Percentiles rank a stretch among this genome's conserved stretches.
Conservation (phyloP, 2,797 vertebrate genomes). For the Phalanger gymnotis region DNA sequence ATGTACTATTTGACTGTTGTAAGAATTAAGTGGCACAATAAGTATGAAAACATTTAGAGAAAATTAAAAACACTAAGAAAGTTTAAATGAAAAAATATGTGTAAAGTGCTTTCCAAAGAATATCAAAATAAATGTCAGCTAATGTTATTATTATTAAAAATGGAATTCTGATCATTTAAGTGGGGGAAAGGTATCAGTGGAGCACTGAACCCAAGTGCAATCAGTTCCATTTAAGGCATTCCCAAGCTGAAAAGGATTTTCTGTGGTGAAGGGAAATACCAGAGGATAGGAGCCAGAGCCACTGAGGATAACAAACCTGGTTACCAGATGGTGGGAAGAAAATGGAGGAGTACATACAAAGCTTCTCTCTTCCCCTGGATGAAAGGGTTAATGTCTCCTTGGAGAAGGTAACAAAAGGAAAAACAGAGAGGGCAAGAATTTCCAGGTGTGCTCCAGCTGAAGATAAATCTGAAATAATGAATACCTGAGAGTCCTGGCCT, state of each 20-base stretch:
- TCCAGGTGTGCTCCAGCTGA: neutral
- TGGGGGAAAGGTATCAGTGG: neutral
- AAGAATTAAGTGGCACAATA: neutral
- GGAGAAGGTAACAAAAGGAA: neutral
- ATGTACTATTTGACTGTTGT: neutral
- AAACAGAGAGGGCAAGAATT: neutral
- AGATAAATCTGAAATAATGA: neutral
- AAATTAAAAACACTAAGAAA: neutral
- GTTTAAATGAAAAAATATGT: neutral
- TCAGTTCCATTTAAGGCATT: neutral
- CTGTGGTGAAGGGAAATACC: neutral
- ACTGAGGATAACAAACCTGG: neutral
- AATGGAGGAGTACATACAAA: neutral
- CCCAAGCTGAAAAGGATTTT: conserved; percentile 5
- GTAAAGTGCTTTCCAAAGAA: neutral
- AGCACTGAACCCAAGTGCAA: conserved; percentile 54
- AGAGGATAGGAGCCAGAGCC: neutral
- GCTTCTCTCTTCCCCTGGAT: neutral
- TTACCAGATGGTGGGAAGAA: neutral
- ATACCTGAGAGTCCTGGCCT: neutral
- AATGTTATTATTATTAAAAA: neutral
- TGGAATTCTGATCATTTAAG: neutral
- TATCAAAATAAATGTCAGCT: neutral
- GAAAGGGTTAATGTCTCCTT: neutral
- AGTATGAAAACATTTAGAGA: neutral